Evolutionary conservation across 2,797 vertebrate species (phyloP).

Genomic region (Megalops cyprinoides): DNA sequence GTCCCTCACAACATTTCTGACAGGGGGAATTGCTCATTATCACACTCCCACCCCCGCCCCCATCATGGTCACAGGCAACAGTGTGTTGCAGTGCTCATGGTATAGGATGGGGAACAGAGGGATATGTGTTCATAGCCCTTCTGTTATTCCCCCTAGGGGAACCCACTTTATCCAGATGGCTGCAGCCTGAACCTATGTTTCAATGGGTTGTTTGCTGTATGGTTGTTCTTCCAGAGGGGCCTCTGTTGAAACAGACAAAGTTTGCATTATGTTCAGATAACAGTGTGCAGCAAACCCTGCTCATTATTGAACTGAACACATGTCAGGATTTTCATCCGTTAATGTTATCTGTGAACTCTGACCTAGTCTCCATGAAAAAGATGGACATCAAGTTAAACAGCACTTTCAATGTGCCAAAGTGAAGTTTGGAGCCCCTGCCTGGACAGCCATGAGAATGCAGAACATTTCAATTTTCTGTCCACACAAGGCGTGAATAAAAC

Average conservation of each 20-base stretch:
- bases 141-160: too few species aligned
- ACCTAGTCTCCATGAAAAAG: not conserved
- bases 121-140: too few species aligned
- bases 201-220: too few species aligned
- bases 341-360: not conserved
- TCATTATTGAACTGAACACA: not conserved
- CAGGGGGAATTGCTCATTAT: too few species aligned
- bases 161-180: too few species aligned
- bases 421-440: slow-evolving; percentile 27
- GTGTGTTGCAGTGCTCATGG: not conserved
- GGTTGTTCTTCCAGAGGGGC: not conserved
- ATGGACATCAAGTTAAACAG: not conserved
- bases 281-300: not conserved
- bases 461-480: not conserved
- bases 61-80: too few species aligned
- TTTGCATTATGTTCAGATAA: not conserved
- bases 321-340: not conserved
- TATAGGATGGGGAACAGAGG: not conserved
- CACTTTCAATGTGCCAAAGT: not conserved
- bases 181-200: not conserved
- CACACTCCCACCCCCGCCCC: too few species aligned
- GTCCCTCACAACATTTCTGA: too few species aligned
- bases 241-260: not conserved
- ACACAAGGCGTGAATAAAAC: not conserved
- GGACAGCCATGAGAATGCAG: not conserved